Evolutionary conservation across 2,113 vertebrate species (phyloP), one percentile per base, ranked within the genome.

Genomic region (Catagonus wagneri): DNA sequence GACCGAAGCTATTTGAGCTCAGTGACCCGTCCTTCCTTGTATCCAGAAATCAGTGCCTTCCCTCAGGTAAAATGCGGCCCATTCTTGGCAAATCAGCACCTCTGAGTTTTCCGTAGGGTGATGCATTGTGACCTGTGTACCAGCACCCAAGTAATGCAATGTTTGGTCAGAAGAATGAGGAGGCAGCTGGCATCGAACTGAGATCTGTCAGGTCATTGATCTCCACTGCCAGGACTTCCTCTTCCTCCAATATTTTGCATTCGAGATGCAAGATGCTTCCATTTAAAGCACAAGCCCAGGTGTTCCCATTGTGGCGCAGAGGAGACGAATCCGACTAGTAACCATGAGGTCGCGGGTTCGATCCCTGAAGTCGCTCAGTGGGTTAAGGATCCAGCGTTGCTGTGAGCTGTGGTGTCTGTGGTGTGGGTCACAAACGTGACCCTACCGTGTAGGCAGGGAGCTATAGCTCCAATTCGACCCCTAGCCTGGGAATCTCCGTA

Each of bases 161-260:
- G 17, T 44, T 22, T 74, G 22, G 61, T 7, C 1, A 12, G 29
- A 68, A 81, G 52, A 22, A 50, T 34, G 23, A 44, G 68, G 12
- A 16, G 23, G 75, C 20, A 23, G 65, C n/a, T 60, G 39, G 12
- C 13, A 15, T 7, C 52, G 39, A 78, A 23, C 8, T 11, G 9
- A 2, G 0, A 0, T 65, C 60, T 15, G 34, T 44, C 34, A 12
- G 12, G 25, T 23, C 3, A 4, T 6, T 10, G 32, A 15, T n/a
- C 36, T 52, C 32, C 32, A 12, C 1, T 0, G 8, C 15, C 25
- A 4, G 4, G 4, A 44, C 22, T 23, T 27, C 39, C 11, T 69
- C 44, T 88, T 83, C 23, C 23, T 75, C 25, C 44, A 72, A 13
- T 1, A 66, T 79, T 78, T 13, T 79, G 9, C 23, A 13, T 74